Conservation (phyloP, 2,797 vertebrate species). For the Gallinago nigripennis region DNA sequence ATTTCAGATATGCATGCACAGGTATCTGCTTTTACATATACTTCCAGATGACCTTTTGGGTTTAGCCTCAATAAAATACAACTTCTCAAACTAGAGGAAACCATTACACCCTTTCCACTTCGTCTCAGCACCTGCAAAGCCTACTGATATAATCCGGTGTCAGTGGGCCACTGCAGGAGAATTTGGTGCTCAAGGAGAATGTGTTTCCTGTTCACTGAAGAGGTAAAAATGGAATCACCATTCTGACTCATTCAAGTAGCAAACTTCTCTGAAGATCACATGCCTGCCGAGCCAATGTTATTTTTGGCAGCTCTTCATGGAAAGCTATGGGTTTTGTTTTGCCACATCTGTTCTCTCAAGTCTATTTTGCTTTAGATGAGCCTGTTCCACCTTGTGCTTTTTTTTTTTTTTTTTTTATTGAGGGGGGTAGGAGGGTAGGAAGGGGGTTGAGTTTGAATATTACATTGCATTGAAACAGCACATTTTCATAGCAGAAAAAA, state of each 20-base stretch:
- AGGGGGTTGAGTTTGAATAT: background rate
- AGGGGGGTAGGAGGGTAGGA: background rate
- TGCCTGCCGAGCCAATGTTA: constrained; percentile 65
- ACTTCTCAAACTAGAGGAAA: background rate
- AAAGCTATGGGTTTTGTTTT: constrained; percentile 69
- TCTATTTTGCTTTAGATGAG: constrained; percentile 58
- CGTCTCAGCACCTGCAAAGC: constrained; percentile 41
- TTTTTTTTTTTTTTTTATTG: background rate
- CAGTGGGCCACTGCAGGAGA: constrained; percentile 46
- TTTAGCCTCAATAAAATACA: background rate
- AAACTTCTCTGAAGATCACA: constrained; percentile 69
- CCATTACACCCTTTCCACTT: background rate
- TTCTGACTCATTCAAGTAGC: constrained; percentile 69
- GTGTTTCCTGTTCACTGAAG: constrained; percentile 56
- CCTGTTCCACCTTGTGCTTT: constrained; percentile 37
- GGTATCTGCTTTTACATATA: background rate
- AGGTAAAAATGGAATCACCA: constrained; percentile 69
- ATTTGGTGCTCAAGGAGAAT: constrained; percentile 43
- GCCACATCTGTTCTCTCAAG: constrained; percentile 68
- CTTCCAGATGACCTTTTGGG: background rate
- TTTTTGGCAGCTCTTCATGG: constrained; percentile 71
- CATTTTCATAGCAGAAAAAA: constrained; percentile 46
- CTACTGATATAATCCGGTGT: background rate
- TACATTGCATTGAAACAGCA: constrained; percentile 29
- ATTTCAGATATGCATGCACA: background rate